Base-by-base conservation (phyloP, 2,113 vertebrate genomes). In the Saccopteryx bilineata region DNA sequence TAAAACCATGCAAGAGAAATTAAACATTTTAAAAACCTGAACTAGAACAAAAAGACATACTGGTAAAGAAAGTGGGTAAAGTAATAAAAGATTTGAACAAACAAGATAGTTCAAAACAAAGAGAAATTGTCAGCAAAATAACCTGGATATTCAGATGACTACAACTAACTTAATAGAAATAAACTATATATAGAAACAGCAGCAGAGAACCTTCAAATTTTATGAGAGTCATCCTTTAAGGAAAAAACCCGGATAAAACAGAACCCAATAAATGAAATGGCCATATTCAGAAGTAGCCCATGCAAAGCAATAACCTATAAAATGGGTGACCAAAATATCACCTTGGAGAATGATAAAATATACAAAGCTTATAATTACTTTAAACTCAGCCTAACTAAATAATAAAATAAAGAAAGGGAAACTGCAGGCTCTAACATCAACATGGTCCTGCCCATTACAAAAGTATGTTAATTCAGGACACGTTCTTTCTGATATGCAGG, bases 11-110 rank as follows among this genome's bases (percentile, higher is more conserved):
- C 12, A 94, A 81, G 11, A 80, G 33, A 94, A 85, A 87, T 39
- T 3, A 78, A 90, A 52, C 81, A 46, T 31, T n/a, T 68, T 68
- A 52, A 88, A 93, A 83, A 72, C 85, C 68, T 85, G 26, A 85
- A 86, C 48, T n/a, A 75, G 31, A 92, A 87, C 50, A 93, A 95
- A 94, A 93, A 63, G n/a, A 91, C 23, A 87, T 23, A 75, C 12
- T 54, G 15, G 18, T 90, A 90, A 93, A 95, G 48, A 56, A 95
- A 94, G 63, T 68, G 9, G 2, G 26, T 71, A 80, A 87, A 86
- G 69, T 15, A 90, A 84, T 65, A 58, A 10, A 89, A 92, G 46
- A 91, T 83, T 65, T 83, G 60, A 96, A 92, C 46, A 93, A 86
- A 91, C 3, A 68, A 81, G 39, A 46, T 0, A 93, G 39, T 60